Percentiles rank a stretch among this genome's conserved stretches.
These are phyloP conservation scores for Drosophila ficusphila DNA, from an alignment of 1,140 invertebrate species.

Conservation along the genomic window DNA sequence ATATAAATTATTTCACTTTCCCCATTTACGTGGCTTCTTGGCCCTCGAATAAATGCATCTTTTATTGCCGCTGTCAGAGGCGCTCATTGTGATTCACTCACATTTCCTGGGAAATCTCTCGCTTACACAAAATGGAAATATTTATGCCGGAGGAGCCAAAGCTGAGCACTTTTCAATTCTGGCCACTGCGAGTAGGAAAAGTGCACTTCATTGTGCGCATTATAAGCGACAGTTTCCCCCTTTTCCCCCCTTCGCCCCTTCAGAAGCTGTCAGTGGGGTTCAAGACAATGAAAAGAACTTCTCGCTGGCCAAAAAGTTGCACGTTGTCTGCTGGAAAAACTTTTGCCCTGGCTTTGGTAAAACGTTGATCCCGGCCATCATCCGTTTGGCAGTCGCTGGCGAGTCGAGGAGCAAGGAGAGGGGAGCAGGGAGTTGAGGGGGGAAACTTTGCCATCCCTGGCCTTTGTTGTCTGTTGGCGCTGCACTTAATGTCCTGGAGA, in stretches of 20 bases:
- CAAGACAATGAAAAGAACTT: constrained; percentile 74
- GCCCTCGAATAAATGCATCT: constrained; percentile 30
- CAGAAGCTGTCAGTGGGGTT: constrained; percentile 58
- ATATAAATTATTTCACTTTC: not conserved
- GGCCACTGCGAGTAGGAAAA: constrained; percentile 65
- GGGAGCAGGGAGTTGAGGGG: not conserved
- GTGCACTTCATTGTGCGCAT: constrained; percentile 82
- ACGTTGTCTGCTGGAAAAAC: constrained; percentile 54
- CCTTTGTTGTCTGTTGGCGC: constrained; percentile 70
- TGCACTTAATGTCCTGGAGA: constrained; percentile 76
- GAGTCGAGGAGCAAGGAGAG: not conserved
- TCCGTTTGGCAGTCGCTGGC: constrained; percentile 58
- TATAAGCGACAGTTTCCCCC: constrained; percentile 70
- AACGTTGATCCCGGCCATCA: constrained; percentile 76
- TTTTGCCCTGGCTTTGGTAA: constrained; percentile 63
- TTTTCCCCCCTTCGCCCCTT: constrained; percentile 6
- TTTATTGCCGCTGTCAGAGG: constrained; percentile 36
- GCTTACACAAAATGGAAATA: constrained; percentile 36
- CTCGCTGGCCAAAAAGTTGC: constrained; percentile 54
- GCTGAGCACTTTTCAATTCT: constrained; percentile 79
- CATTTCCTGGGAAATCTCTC: constrained; percentile 32
- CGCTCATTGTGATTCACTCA: constrained; percentile 21
- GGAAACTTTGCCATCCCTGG: constrained; percentile 39
- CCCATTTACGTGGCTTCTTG: not conserved
- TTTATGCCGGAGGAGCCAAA: constrained; percentile 37